Base-by-base conservation (phyloP, 1,140 invertebrate genomes). In the Heliconius melpomene region DNA sequence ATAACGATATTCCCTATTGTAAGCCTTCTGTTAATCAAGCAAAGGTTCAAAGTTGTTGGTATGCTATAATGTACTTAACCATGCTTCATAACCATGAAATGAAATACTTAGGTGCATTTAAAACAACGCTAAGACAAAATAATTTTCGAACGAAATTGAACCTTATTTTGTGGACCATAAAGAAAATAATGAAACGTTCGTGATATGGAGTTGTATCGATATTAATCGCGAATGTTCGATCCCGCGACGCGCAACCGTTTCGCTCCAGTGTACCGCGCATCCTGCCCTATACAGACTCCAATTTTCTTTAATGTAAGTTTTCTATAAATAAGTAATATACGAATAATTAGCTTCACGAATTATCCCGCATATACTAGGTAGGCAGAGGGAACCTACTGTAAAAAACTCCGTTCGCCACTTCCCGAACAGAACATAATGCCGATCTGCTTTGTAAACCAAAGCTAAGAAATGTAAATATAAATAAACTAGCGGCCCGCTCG, bases 191-290 rank as follows among this genome's bases (percentile, higher is more conserved):
- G n/a, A 80, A 60, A 74, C 36, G 7, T 7, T 60, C 40, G 7
- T 38, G 3, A 18, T 46, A 70, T 16, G 18, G 18, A 7, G 76
- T 72, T 77, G 46, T 38, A 23, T 2, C 70, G 54, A 72, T 57
- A 18, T n/a, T 66, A 78, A 73, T 87, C 84, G 72, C 80, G 79
- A 86, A 86, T 83, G 82, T 88, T 90, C 87, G 81, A 81, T 79
- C 86, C 90, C 86, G 75, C 88, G 85, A 88, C 88, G 90, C 93
- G 89, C 90, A 91, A 91, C 93, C 90, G 93, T 93, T 88, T 90
- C 91, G 93, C 91, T 94, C 90, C 91, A 94, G 82, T 92, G 91
- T 94, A 84, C 88, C 93, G 91, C 90, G 88, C 88, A 93, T 94
- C 93, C 92, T 92, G 90, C 86, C 60, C 86, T 87, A 73, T 83